Evolutionary conservation across 2,797 vertebrate species (phyloP), one percentile per base, ranked within the genome.

Genomic region (Microctenopoma lineatum): DNA sequence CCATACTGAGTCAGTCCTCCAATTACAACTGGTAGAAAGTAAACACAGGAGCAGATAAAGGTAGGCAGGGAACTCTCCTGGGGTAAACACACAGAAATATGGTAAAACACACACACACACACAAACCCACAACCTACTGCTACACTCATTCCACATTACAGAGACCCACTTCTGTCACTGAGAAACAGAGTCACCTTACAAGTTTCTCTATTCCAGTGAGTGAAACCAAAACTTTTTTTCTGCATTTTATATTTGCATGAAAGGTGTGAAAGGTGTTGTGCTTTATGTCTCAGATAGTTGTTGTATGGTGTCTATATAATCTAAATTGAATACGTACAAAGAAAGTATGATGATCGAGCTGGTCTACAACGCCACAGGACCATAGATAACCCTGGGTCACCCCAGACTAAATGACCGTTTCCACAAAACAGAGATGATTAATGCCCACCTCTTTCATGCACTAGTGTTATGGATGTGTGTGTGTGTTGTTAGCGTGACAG

Each of bases 1-100:
- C 21, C 68, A 64, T 45, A 82, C 77, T 81, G 81, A 92, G 78
- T 89, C 81, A 85, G 78, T 87, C 71, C 74, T 76, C 77, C 81
- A 90, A 86, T 90, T 90, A 90, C 80, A 86, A 73, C 66, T 13
- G 59, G 71, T 66, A 70, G 70, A 89, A 83, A 84, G 77, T 85
- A 87, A 91, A 90, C 84, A 81, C 70, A 75, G 56, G 32, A 74
- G 61, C 73, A 75, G 59, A 83, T 79, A 58, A 81, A 85, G 67
- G 75, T 76, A 81, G 66, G 70, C 60, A 70, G 54, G 39, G 63
- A 64, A 65, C 54, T 79, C 79, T 81, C 85, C 48, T 65, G 83
- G 70, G 83, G 67, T 63, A 47, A 67, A 64, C 55, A 62, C 71
- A 41, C 63, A 59, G 38, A 55, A 8, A 2, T 21, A 64, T 63